Evolutionary conservation across 2,113 vertebrate species (phyloP), one percentile per base, ranked within the genome.

Genomic region (Oryzias celebensis): DNA sequence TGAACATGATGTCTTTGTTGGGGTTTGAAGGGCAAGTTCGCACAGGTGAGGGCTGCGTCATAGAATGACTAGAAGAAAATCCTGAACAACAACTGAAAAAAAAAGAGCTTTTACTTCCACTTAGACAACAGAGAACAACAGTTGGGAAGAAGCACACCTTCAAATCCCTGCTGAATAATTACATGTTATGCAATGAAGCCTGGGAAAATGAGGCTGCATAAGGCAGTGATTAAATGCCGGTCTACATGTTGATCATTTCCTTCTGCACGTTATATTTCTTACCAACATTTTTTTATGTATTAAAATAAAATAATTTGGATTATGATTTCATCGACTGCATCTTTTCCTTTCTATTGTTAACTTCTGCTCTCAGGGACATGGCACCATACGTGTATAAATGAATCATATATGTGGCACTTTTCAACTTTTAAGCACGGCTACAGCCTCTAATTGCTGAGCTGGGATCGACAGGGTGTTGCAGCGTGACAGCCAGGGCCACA

Each of bases 381-480:
- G 20, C 18, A 1, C 42, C 61, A 22, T 43, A 58, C 50, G 36
- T 18, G 15, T 53, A 70, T 53, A 70, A 62, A 67, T 24, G 45
- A 68, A 58, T 66, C 47, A 71, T 10, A 66, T 18, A 66, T 26
- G 58, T 53, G 42, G 65, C 50, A 42, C 15, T 60, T 22, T n/a
- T 49, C 43, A 50, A 55, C 58, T 48, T 57, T 24, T 49, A 65
- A 70, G 43, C 22, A 41, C 58, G 53, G 42, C 56, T 5, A 20
- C 58, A 68, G 64, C 53, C 47, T 49, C 59, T 83, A 77, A 85
- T 75, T 63, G 67, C 61, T 51, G 28, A 68, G 46, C 51, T 49
- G 52, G 77, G 75, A 75, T 62, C 49, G 26, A 53, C 58, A 62
- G 68, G 67, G 68, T 74, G 66, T 70, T 69, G 60, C 66, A 4